Evolutionary conservation across 2,113 vertebrate species (phyloP).

Genomic region (Etheostoma spectabile): DNA sequence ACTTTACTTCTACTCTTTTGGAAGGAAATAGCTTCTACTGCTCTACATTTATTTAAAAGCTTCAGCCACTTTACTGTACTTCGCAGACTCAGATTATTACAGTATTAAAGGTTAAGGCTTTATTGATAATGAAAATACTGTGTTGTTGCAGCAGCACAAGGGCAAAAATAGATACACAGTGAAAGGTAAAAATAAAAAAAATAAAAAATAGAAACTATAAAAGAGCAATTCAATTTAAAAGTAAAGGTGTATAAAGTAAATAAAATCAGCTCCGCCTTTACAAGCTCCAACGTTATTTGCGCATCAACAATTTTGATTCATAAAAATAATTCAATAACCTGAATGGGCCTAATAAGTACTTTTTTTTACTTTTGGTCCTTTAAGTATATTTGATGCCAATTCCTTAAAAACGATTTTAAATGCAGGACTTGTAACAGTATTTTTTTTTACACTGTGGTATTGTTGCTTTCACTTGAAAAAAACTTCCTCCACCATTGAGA

Average conservation of each 20-base stretch:
- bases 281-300: too few species aligned
- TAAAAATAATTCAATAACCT: background rate
- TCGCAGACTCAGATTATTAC: background rate
- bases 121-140: background rate
- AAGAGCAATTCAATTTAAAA: background rate
- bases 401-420: too few species aligned
- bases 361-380: background rate
- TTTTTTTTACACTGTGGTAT: background rate
- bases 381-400: background rate
- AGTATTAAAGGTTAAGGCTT: background rate
- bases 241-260: background rate
- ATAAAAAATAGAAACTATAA: background rate
- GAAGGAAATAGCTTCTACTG: background rate
- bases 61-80: background rate
- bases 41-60: background rate
- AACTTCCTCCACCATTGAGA: background rate
- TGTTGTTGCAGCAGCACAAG: background rate
- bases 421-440: too few species aligned
- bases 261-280: background rate
- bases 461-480: background rate
- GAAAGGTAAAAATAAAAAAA: background rate
- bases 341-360: background rate
- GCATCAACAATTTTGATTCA: background rate
- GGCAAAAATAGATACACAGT: background rate
- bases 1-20: background rate